Percentiles rank a stretch among this genome's conserved stretches.
phyloP scores from a whole-genome alignment of 2,797 vertebrate species.

The Nothura maculosa region DNA sequence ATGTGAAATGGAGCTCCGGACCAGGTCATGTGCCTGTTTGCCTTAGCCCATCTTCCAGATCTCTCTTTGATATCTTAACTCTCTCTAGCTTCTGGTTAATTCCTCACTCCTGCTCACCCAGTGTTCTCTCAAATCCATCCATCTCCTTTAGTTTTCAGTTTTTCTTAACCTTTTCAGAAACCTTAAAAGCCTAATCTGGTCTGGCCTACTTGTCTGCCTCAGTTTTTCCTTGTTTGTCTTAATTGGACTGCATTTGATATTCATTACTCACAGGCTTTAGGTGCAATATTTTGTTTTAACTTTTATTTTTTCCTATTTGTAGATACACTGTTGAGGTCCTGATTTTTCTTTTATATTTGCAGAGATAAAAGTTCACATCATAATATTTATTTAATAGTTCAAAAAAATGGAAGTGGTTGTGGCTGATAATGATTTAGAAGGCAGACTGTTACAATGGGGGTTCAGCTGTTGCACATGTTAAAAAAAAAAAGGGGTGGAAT shows the following conservation, averaged over 20 bases:
- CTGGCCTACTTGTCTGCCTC: not conserved
- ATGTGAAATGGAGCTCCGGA: not conserved
- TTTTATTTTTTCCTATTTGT: conserved; percentile 45
- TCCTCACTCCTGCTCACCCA: not conserved
- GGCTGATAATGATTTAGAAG: not conserved
- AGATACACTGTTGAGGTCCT: not conserved
- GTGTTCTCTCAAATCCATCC: not conserved
- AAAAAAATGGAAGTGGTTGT: not conserved
- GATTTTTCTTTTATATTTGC: conserved; percentile 11
- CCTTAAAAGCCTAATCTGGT: not conserved
- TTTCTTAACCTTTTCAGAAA: not conserved
- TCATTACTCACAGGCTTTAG: not conserved
- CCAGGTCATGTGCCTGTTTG: not conserved
- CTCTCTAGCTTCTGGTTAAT: not conserved
- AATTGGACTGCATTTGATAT: conserved; percentile 32
- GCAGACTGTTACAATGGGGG: not conserved
- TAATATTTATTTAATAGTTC: conserved; percentile 9
- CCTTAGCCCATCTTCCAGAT: not conserved
- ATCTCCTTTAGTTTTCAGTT: not conserved
- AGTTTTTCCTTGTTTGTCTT: not conserved
- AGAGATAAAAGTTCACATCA: not conserved
- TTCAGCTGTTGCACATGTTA: not conserved
- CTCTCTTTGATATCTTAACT: not conserved
- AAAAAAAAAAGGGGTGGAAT: not conserved
- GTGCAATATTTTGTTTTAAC: not conserved